phyloP scores from a whole-genome alignment of 1,140 invertebrate species.

The Trichomalopsis sarcophagae region DNA sequence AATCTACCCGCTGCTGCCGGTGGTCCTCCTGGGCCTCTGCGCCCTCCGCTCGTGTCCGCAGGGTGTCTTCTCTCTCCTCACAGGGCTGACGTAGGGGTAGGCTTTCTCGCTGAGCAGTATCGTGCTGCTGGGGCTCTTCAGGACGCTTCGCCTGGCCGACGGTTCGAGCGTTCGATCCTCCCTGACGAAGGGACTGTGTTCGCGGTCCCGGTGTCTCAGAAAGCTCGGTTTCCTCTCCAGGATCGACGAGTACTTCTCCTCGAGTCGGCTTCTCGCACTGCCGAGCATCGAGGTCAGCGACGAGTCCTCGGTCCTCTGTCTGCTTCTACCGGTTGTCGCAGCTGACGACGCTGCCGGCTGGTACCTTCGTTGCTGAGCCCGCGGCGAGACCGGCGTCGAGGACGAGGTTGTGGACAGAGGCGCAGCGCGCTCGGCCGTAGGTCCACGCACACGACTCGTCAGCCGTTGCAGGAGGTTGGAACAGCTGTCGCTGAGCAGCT shows the following conservation, averaged over 20 bases:
- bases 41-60: slow-evolving; percentile 47
- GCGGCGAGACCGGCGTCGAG: not conserved
- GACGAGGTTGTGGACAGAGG: not conserved
- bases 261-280: slow-evolving; percentile 79
- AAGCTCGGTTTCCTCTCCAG: slow-evolving; percentile 78
- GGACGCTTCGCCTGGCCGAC: slow-evolving; percentile 62
- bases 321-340: slow-evolving; percentile 41
- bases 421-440: slow-evolving; percentile 63
- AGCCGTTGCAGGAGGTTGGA: slow-evolving; percentile 87
- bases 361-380: not conserved
- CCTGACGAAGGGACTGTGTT: slow-evolving; percentile 64
- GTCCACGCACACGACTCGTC: slow-evolving; percentile 82
- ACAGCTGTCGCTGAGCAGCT: slow-evolving; percentile 88
- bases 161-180: slow-evolving; percentile 82
- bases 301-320: not conserved
- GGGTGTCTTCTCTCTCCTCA: slow-evolving; percentile 63
- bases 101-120: slow-evolving; percentile 81
- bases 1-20: slow-evolving; percentile 46
- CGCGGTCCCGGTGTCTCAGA: slow-evolving; percentile 44
- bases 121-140: slow-evolving; percentile 70
- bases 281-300: slow-evolving; percentile 63
- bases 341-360: slow-evolving; percentile 38
- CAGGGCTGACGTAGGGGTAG: slow-evolving; percentile 77
- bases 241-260: slow-evolving; percentile 84
- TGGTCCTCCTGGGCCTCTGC: slow-evolving; percentile 23